A percentile compares a stretch with the other conserved stretches of the same genome.
These are phyloP conservation scores for Enteromius fasciolatus DNA, from an alignment of 2,797 vertebrate species.

Conservation along the genomic window DNA sequence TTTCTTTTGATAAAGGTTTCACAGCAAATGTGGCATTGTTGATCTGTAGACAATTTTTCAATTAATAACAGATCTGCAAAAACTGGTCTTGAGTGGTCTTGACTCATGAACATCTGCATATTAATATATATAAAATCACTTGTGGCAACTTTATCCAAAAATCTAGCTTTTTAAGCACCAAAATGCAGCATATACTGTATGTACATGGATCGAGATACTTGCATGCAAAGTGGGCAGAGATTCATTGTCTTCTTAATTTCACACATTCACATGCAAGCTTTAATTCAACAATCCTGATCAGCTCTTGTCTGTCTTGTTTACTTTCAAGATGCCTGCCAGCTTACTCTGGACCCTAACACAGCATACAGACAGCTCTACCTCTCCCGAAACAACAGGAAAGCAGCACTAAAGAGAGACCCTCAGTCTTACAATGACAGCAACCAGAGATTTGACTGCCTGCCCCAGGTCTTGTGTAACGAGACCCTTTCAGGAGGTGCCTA, in stretches of 20 bases:
- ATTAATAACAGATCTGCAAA: neutral
- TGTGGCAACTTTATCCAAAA: neutral
- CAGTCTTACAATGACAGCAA: conserved; percentile 72
- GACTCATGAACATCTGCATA: conserved; percentile 9
- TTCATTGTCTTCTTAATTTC: conserved; percentile 14
- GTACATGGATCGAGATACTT: conserved; percentile 30
- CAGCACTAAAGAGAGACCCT: conserved; percentile 78
- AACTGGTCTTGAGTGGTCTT: neutral
- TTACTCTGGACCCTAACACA: conserved; percentile 80
- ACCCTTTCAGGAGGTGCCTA: conserved; percentile 72
- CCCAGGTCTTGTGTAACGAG: conserved; percentile 81
- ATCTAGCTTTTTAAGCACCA: neutral
- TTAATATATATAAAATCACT: neutral
- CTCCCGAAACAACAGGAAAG: conserved; percentile 80
- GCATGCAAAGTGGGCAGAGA: neutral
- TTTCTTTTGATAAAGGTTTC: neutral
- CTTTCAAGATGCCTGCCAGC: conserved; percentile 75
- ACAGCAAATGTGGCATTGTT: neutral
- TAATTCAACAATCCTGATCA: neutral
- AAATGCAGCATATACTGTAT: neutral
- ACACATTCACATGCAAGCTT: neutral
- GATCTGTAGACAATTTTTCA: neutral
- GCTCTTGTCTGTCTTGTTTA: conserved; percentile 33
- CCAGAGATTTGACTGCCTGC: conserved; percentile 79
- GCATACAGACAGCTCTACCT: conserved; percentile 81